Conservation (phyloP, 2,888 invertebrate genomes). For the Drosophila nr. fundita region DNA sequence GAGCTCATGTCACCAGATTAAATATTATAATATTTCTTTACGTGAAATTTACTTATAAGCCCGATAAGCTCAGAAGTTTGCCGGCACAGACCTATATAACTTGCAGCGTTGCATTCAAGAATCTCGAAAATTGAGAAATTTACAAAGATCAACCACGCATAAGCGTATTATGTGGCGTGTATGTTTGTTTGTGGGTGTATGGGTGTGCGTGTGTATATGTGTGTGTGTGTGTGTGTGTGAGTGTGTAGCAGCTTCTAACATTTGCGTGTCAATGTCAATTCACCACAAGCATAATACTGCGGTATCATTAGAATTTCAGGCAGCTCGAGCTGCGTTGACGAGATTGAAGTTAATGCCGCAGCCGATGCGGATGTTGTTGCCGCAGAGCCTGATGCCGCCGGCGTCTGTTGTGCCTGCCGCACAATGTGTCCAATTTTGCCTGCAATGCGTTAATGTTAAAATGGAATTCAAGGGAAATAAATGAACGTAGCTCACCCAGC, state of each 20-base stretch:
- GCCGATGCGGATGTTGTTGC: slow-evolving; percentile 45
- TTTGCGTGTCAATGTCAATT: slow-evolving; percentile 82
- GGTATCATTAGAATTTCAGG: slow-evolving; percentile 84
- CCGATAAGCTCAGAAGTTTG: neutral
- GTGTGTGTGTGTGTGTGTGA: slow-evolving; percentile 12
- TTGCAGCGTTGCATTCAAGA: slow-evolving; percentile 11
- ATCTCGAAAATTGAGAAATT: slow-evolving; percentile 18
- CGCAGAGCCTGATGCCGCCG: slow-evolving; percentile 14
- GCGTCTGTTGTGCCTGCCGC: slow-evolving; percentile 81
- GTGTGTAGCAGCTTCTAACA: slow-evolving; percentile 55
- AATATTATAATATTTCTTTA: slow-evolving; percentile 2
- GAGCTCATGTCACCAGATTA: slow-evolving; percentile 11
- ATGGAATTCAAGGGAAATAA: neutral
- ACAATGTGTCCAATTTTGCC: slow-evolving; percentile 84
- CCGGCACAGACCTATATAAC: slow-evolving; percentile 11
- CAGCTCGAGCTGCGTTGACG: slow-evolving; percentile 67
- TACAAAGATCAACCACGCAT: slow-evolving; percentile 43
- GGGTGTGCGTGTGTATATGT: slow-evolving; percentile 9
- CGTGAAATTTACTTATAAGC: neutral
- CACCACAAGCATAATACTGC: slow-evolving; percentile 84
- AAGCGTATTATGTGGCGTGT: slow-evolving; percentile 27
- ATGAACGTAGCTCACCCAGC: slow-evolving; percentile 71
- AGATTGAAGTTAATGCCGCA: slow-evolving; percentile 53
- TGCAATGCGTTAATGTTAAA: slow-evolving; percentile 34
- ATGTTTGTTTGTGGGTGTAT: slow-evolving; percentile 2